Conservation (phyloP, 1,140 invertebrate genomes). For the Argopecten irradians region DNA sequence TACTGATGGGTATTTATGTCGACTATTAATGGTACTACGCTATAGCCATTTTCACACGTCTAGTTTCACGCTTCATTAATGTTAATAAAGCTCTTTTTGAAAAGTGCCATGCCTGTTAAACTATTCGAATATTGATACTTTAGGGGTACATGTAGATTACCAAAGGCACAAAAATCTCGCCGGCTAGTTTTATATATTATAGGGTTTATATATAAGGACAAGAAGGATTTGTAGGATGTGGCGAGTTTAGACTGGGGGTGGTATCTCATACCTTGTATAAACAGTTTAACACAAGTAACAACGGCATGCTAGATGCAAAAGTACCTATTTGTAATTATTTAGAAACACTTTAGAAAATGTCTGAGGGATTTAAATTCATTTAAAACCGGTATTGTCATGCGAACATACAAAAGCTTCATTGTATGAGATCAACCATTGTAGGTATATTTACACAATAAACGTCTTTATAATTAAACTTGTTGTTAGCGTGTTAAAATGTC, state of each 20-base stretch:
- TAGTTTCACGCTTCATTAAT: background rate
- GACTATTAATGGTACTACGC: no score
- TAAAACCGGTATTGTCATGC: background rate
- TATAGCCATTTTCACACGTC: background rate
- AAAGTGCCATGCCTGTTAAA: background rate
- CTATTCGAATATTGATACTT: background rate
- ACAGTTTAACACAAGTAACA: no score
- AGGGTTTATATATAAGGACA: no score
- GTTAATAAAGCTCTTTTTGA: background rate
- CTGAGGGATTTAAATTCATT: background rate
- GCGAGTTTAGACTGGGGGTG: no score
- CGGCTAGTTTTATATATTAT: no score
- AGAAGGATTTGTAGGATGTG: no score
- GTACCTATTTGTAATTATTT: background rate
- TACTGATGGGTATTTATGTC: no score
- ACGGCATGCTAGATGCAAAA: background rate
- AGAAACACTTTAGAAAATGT: background rate
- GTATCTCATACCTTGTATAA: no score
- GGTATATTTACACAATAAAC: background rate
- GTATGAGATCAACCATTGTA: background rate
- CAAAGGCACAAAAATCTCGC: no score
- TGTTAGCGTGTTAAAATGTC: conserved; percentile 7
- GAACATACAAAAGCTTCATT: background rate
- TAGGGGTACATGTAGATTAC: no score
- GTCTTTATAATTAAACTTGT: background rate